Evolutionary conservation across 2,113 vertebrate genomes (phyloP).

Genomic region (Sphaerodactylus townsendi): DNA sequence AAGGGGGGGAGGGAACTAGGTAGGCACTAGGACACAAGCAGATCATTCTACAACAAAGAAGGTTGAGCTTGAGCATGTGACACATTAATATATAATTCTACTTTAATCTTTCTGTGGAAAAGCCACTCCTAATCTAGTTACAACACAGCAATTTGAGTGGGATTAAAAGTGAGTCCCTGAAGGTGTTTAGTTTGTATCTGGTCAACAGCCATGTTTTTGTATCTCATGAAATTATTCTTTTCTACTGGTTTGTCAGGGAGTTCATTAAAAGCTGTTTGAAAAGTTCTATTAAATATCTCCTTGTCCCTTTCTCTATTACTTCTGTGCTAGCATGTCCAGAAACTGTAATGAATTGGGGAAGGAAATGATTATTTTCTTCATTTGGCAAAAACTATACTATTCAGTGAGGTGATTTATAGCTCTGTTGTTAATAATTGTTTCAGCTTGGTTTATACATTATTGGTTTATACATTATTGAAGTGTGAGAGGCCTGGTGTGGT

Average conservation of each 20-base stretch:
- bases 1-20: too few species aligned
- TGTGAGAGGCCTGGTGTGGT: neutral
- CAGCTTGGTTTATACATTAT: constrained; percentile 33
- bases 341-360: constrained; percentile 34
- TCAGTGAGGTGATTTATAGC: constrained; percentile 42
- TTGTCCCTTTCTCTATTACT: neutral
- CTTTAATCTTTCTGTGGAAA: too few species aligned
- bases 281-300: constrained; percentile 8
- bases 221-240: constrained; percentile 20
- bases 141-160: neutral
- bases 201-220: neutral
- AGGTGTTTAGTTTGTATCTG: neutral
- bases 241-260: constrained; percentile 23
- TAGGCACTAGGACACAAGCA: too few species aligned
- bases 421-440: constrained; percentile 46
- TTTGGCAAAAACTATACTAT: constrained; percentile 32
- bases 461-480: constrained; percentile 38
- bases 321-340: constrained; percentile 18
- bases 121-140: neutral
- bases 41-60: too few species aligned
- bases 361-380: constrained; percentile 20
- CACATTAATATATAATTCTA: too few species aligned
- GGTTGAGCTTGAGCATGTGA: too few species aligned
- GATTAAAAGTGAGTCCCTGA: neutral
- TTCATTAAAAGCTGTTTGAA: constrained; percentile 35